These are phyloP conservation scores for Dreissena polymorpha DNA, from an alignment of 1,140 invertebrate species.

Conservation along the genomic window DNA sequence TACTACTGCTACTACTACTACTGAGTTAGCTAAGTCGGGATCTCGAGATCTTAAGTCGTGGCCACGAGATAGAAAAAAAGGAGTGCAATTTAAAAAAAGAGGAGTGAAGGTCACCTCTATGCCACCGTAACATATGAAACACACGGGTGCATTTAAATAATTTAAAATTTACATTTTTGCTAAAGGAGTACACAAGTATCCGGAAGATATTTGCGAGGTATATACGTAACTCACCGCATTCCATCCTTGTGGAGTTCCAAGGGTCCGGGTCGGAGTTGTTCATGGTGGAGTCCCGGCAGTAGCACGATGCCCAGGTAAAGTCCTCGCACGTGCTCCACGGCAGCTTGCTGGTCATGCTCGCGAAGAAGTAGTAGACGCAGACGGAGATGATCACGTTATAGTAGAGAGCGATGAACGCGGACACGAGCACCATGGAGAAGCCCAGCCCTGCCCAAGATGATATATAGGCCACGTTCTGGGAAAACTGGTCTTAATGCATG, in stretches of 20 bases:
- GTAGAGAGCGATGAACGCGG: slow-evolving; percentile 76
- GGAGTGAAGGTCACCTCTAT: too few species aligned
- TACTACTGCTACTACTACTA: too few species aligned
- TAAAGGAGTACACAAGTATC: too few species aligned
- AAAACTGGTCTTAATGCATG: too few species aligned
- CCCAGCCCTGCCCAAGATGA: slow-evolving; percentile 37
- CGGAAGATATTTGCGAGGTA: too few species aligned
- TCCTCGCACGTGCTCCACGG: slow-evolving; percentile 75
- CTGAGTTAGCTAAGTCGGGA: too few species aligned
- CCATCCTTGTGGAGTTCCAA: slow-evolving; percentile 49
- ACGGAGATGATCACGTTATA: slow-evolving; percentile 81
- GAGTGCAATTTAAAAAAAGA: too few species aligned
- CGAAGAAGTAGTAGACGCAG: slow-evolving; percentile 77
- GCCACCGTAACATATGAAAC: too few species aligned
- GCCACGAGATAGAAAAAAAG: too few species aligned
- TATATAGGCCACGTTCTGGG: neutral
- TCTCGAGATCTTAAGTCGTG: too few species aligned
- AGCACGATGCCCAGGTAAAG: slow-evolving; percentile 81
- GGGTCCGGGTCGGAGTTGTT: slow-evolving; percentile 58
- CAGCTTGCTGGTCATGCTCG: slow-evolving; percentile 73
- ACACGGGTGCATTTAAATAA: too few species aligned
- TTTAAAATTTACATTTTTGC: too few species aligned
- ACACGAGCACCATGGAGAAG: slow-evolving; percentile 45
- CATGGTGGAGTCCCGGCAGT: slow-evolving; percentile 55
- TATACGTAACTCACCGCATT: slow-evolving; percentile 13